A percentile compares a stretch with the other conserved stretches of the same genome.
Conservation (phyloP, 2,113 vertebrate genomes). For the Rhegmatorhina hoffmannsi region DNA sequence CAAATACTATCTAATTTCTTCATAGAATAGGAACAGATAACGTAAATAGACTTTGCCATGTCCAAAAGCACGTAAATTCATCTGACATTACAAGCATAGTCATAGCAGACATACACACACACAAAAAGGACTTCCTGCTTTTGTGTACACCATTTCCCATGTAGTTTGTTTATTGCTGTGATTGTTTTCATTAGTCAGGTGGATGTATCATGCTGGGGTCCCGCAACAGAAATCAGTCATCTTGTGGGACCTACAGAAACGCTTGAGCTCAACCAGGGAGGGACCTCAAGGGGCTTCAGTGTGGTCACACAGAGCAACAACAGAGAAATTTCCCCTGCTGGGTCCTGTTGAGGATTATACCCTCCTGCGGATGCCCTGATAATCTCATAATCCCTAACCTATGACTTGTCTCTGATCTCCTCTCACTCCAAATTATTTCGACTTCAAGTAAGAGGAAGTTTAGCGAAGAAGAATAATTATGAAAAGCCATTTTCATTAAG, state of each 20-base stretch:
- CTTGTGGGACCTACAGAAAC: not conserved
- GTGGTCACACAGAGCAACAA: not conserved
- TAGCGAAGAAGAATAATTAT: constrained; percentile 18
- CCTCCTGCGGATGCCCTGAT: not conserved
- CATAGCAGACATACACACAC: not conserved
- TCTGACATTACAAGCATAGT: not conserved
- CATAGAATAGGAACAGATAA: not conserved
- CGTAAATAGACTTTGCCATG: not conserved
- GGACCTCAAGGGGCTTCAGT: not conserved
- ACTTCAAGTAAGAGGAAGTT: constrained; percentile 39
- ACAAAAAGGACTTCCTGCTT: not conserved
- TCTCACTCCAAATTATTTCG: constrained; percentile 43
- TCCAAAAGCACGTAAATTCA: not conserved
- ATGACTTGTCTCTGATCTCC: constrained; percentile 39
- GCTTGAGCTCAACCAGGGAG: not conserved
- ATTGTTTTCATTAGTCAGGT: not conserved
- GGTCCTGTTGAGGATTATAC: not conserved
- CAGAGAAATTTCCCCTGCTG: not conserved
- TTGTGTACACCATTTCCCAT: not conserved
- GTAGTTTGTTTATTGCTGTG: not conserved
- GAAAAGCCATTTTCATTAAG: constrained; percentile 25
- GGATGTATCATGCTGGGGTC: fast-evolving
- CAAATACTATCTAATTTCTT: not conserved
- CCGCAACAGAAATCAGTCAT: not conserved
- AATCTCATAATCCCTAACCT: constrained; percentile 49